These are phyloP conservation scores for Caenorhabditis sp. DNA, from an alignment of 2,888 invertebrate species.

Conservation along the genomic window DNA sequence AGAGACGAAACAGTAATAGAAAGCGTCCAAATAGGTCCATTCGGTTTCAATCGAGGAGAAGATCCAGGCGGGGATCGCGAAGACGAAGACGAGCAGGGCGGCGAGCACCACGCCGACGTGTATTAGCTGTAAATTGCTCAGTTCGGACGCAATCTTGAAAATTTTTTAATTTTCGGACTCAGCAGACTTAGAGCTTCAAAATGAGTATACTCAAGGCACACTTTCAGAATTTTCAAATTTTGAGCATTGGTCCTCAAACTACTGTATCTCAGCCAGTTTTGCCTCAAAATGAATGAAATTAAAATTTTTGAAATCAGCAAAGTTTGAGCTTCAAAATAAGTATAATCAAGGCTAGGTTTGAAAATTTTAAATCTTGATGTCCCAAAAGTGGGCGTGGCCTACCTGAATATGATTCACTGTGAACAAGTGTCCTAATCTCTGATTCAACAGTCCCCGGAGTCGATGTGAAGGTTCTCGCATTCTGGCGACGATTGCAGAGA, in stretches of 20 bases:
- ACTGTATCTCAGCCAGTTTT: neutral
- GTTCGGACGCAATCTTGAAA: constrained; percentile 70
- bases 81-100: constrained; percentile 86
- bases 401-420: constrained; percentile 81
- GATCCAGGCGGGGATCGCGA: constrained; percentile 89
- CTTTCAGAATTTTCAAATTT: neutral
- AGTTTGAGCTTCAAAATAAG: neutral
- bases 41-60: constrained; percentile 88
- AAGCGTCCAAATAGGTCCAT: constrained; percentile 89
- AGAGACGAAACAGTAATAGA: constrained; percentile 94
- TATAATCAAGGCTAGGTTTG: neutral
- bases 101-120: constrained; percentile 88
- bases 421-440: constrained; percentile 88
- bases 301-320: neutral
- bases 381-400: neutral
- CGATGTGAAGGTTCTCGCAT: constrained; percentile 88
- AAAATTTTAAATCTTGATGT: neutral
- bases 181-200: neutral
- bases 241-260: neutral
- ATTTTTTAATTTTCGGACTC: neutral
- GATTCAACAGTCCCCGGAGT: constrained; percentile 88
- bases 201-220: neutral
- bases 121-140: constrained; percentile 85
- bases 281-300: neutral
- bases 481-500: constrained; percentile 91